Conservation (phyloP, 1,140 invertebrate species). For the Triops cancriformis region DNA sequence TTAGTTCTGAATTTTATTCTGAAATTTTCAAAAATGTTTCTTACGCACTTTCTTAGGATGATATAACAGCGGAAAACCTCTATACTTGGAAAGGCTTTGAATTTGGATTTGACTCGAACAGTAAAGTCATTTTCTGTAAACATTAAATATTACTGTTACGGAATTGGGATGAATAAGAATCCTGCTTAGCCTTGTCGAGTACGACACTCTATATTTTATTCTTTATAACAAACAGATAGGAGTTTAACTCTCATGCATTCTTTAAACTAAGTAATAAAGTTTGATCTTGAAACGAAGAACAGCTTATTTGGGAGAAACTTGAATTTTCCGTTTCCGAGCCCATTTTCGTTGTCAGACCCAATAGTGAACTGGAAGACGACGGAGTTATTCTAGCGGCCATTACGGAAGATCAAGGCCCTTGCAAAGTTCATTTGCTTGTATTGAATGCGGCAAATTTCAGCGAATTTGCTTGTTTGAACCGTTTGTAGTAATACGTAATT, state of each 20-base stretch:
- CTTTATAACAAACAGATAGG: no score
- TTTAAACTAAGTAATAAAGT: constrained; percentile 33
- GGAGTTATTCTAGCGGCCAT: constrained; percentile 37
- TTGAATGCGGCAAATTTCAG: not conserved
- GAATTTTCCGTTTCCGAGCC: constrained; percentile 35
- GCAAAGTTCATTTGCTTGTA: not conserved
- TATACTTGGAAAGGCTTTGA: not conserved
- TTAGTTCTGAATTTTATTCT: no score
- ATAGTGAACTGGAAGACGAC: constrained; percentile 38
- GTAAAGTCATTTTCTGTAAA: not conserved
- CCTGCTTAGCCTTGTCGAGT: constrained; percentile 4
- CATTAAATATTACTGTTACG: constrained; percentile 36
- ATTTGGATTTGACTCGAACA: not conserved
- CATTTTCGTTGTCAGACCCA: constrained; percentile 36
- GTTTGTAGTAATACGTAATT: no score
- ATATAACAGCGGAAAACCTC: constrained; percentile 16
- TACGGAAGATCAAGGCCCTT: constrained; percentile 26
- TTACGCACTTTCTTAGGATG: no score
- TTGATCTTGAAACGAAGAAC: constrained; percentile 30
- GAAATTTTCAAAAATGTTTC: no score
- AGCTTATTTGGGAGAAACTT: constrained; percentile 31
- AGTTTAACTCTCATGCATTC: constrained; percentile 8
- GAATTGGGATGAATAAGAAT: constrained; percentile 14
- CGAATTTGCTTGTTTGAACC: not conserved
- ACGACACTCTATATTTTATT: no score